These are phyloP conservation scores for Hycleus phaleratus DNA, from an alignment of 1,140 invertebrate species.

Conservation along the genomic window DNA sequence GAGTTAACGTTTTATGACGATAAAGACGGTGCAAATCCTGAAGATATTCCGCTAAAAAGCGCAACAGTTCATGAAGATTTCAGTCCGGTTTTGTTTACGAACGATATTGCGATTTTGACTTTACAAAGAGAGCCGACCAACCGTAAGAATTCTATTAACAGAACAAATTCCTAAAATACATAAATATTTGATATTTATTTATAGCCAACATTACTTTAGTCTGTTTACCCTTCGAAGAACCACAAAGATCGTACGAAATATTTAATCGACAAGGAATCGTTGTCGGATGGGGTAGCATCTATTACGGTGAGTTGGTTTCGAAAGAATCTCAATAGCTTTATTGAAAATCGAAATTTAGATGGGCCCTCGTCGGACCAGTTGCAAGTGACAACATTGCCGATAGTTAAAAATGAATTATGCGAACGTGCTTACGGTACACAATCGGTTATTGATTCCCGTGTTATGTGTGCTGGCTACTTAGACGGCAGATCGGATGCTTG, in stretches of 20 bases:
- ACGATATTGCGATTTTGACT: constrained; percentile 70
- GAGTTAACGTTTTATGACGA: constrained; percentile 59
- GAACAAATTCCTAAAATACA: not conserved
- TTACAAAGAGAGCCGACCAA: constrained; percentile 50
- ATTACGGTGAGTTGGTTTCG: constrained; percentile 47
- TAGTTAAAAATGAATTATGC: constrained; percentile 56
- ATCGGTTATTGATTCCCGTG: constrained; percentile 52
- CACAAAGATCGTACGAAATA: constrained; percentile 29
- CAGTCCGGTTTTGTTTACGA: constrained; percentile 51
- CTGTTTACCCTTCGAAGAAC: constrained; percentile 57
- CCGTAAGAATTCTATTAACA: constrained; percentile 36
- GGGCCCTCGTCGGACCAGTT: constrained; percentile 55
- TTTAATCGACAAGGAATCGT: constrained; percentile 40
- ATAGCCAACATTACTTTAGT: constrained; percentile 60
- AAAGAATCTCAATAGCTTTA: not conserved
- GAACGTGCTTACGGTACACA: constrained; percentile 47
- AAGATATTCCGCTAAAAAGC: constrained; percentile 53
- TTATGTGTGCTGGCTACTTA: constrained; percentile 69
- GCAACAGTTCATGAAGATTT: constrained; percentile 60
- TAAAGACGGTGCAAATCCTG: constrained; percentile 53
- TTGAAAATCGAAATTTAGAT: constrained; percentile 40
- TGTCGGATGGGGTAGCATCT: constrained; percentile 67
- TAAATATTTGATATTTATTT: constrained; percentile 20
- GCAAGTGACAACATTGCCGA: constrained; percentile 63
- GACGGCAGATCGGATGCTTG: constrained; percentile 73